Evolutionary conservation across 2,888 invertebrate species (phyloP).

Genomic region (Ceraclea dissimilis): DNA sequence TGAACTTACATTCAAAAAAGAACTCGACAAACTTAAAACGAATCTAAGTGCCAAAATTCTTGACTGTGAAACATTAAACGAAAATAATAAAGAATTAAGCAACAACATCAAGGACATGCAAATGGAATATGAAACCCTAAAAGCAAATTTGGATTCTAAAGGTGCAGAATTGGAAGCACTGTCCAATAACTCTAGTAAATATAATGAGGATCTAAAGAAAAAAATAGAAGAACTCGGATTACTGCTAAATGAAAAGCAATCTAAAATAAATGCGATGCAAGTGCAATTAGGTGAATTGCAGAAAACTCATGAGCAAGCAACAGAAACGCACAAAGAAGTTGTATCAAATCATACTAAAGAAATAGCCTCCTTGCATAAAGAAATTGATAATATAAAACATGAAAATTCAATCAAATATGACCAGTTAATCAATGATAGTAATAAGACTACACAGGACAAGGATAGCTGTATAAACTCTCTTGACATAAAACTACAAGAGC

Average conservation of each 20-base stretch:
- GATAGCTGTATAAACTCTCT: constrained; percentile 46
- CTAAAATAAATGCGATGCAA: constrained; percentile 39
- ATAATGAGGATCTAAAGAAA: constrained; percentile 39
- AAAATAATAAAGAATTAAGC: constrained; percentile 40
- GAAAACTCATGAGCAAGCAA: constrained; percentile 20
- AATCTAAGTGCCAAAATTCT: constrained; percentile 49
- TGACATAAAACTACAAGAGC: constrained; percentile 41
- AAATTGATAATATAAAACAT: constrained; percentile 27
- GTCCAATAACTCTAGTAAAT: constrained; percentile 39
- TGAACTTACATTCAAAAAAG: constrained; percentile 45
- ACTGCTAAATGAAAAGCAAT: constrained; percentile 37
- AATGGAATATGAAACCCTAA: constrained; percentile 38
- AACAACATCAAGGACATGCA: constrained; percentile 35
- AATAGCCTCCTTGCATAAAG: constrained; percentile 27
- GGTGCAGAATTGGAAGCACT: constrained; percentile 44
- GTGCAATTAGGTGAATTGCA: constrained; percentile 38
- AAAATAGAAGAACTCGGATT: constrained; percentile 41
- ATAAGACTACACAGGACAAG: constrained; percentile 45
- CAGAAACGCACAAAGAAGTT: constrained; percentile 15
- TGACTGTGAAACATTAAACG: constrained; percentile 47
- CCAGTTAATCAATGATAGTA: constrained; percentile 37
- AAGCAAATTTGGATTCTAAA: constrained; percentile 39
- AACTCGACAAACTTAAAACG: constrained; percentile 47
- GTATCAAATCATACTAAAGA: constrained; percentile 22
- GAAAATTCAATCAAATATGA: constrained; percentile 17